phyloP scores from a whole-genome alignment of 2,113 vertebrate genomes.

The Tragelaphus imberbis region DNA sequence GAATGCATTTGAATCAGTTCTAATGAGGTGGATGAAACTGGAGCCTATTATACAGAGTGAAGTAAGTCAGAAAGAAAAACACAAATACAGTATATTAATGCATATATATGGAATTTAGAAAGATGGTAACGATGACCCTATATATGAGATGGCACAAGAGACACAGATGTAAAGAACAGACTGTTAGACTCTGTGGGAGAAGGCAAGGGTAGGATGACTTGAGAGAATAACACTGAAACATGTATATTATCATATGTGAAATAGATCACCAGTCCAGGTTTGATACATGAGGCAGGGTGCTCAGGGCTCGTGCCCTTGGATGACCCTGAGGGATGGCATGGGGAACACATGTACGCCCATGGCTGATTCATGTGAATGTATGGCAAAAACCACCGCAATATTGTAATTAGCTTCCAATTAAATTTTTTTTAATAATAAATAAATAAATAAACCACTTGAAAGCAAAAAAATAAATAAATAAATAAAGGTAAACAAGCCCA shows the following conservation, averaged over 20 bases:
- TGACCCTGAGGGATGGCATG: neutral
- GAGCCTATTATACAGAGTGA: neutral
- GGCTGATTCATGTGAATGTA: neutral
- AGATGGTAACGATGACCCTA: neutral
- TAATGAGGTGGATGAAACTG: neutral
- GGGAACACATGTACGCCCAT: neutral
- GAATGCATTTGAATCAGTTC: neutral
- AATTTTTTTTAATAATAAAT: neutral
- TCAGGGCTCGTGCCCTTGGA: neutral
- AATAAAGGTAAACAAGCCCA: neutral
- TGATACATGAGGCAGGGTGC: neutral
- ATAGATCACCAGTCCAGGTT: neutral
- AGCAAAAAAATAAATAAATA: no score
- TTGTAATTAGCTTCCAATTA: neutral
- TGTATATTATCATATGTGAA: neutral
- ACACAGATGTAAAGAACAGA: neutral
- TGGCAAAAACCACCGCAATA: neutral
- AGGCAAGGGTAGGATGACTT: neutral
- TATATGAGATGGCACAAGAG: fast-evolving
- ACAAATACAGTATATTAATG: neutral
- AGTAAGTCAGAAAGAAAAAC: neutral
- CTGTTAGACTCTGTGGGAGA: neutral
- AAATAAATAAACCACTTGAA: neutral
- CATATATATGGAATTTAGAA: neutral
- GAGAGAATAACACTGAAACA: neutral